A percentile compares a stretch with the other conserved stretches of the same genome.
Evolutionary conservation across 2,113 vertebrate species (phyloP).

Genomic region (Ranitomeya imitator): DNA sequence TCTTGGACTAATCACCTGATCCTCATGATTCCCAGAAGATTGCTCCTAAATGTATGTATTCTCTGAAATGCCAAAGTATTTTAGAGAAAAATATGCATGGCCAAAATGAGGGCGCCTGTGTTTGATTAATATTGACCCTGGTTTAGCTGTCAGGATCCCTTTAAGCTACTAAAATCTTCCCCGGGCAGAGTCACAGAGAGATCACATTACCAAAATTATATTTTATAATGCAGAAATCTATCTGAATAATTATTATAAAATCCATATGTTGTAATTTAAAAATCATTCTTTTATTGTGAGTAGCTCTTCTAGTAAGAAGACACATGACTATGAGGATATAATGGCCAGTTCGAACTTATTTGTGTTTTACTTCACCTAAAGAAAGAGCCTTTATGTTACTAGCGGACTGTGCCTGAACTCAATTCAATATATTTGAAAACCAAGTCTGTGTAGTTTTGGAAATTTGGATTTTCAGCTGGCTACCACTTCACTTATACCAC

Average conservation of each 20-base stretch:
- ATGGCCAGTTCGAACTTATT: conserved; percentile 20
- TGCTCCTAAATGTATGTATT: too few relatives aligned
- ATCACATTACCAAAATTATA: background rate
- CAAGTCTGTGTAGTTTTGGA: conserved; percentile 34
- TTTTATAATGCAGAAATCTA: background rate
- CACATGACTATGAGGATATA: conserved; percentile 12
- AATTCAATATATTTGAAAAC: conserved; percentile 37
- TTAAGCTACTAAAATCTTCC: background rate
- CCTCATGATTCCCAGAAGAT: too few relatives aligned
- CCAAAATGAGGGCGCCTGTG: too few relatives aligned
- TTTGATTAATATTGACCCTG: too few relatives aligned
- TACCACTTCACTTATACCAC: background rate
- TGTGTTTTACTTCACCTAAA: conserved; percentile 5
- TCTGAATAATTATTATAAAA: background rate
- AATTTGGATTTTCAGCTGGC: conserved; percentile 50
- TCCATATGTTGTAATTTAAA: background rate
- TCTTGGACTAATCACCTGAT: too few relatives aligned
- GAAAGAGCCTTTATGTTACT: conserved; percentile 41
- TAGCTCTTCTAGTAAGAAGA: background rate
- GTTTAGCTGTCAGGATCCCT: too few relatives aligned
- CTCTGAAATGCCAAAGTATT: too few relatives aligned
- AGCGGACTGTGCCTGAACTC: conserved; percentile 34
- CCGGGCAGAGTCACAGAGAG: background rate
- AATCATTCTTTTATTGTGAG: background rate
- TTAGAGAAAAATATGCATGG: too few relatives aligned